A percentile compares a stretch with the other conserved stretches of the same genome.
Evolutionary conservation across 2,797 vertebrate species (phyloP).

Genomic region (Labeo calbasu): DNA sequence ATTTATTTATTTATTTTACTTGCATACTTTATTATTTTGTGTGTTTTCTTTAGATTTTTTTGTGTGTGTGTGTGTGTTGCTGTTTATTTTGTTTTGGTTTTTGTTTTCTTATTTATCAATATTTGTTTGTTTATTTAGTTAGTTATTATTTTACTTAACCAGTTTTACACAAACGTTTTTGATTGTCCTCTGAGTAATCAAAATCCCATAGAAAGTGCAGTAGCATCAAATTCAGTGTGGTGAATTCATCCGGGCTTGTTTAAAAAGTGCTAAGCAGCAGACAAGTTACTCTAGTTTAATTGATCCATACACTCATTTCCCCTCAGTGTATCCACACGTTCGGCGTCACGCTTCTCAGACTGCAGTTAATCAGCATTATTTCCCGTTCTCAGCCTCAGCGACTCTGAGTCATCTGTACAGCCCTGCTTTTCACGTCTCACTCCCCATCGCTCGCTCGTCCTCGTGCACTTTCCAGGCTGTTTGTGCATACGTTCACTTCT

Average conservation of each 20-base stretch:
- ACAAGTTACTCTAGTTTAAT: not conserved
- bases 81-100: too few species aligned
- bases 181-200: not conserved
- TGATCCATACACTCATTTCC: not conserved
- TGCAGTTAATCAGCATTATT: constrained; percentile 33
- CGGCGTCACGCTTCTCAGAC: constrained; percentile 6
- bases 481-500: constrained; percentile 23
- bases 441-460: constrained; percentile 20
- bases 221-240: not conserved
- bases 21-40: too few species aligned
- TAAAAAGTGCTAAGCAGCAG: not conserved
- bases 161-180: not conserved
- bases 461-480: constrained; percentile 24
- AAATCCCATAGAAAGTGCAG: not conserved
- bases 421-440: not conserved
- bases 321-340: not conserved
- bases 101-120: too few species aligned
- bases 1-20: too few species aligned
- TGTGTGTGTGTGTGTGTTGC: too few species aligned
- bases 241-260: not conserved
- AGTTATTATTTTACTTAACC: not conserved
- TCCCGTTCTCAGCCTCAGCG: constrained; percentile 5
- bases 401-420: constrained; percentile 19
- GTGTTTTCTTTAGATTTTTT: too few species aligned
- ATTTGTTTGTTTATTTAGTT: too few species aligned